Percentiles rank a stretch among this genome's conserved stretches.
Conservation (phyloP, 2,797 vertebrate genomes). For the Ceyx erithaca region DNA sequence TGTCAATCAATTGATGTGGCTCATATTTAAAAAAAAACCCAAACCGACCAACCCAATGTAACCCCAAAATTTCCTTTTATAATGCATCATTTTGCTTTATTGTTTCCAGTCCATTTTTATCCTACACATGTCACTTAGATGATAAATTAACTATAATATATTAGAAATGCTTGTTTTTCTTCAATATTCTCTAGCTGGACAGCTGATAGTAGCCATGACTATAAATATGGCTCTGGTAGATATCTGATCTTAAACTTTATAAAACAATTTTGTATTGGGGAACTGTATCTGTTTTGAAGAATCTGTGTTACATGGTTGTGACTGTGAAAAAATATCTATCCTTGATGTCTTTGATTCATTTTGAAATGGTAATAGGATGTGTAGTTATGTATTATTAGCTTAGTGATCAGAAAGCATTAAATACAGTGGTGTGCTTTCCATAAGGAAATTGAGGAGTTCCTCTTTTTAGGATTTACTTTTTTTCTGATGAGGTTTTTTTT, state of each 20-base stretch:
- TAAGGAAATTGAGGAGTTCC: background rate
- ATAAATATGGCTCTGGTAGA: slow-evolving; percentile 78
- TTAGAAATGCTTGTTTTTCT: slow-evolving; percentile 82
- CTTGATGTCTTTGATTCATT: slow-evolving; percentile 48
- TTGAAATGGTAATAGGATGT: slow-evolving; percentile 18
- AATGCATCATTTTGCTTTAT: slow-evolving; percentile 75
- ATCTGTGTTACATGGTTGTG: slow-evolving; percentile 47
- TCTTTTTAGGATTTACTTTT: background rate
- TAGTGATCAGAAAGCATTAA: background rate
- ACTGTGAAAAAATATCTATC: slow-evolving; percentile 55
- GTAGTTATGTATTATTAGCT: background rate
- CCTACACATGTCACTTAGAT: slow-evolving; percentile 81
- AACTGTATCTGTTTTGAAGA: slow-evolving; percentile 66
- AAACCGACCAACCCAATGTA: background rate
- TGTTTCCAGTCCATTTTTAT: slow-evolving; percentile 71
- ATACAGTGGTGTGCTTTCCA: background rate
- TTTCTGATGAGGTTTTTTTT: background rate
- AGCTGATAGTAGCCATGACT: slow-evolving; percentile 87
- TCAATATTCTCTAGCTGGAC: slow-evolving; percentile 82
- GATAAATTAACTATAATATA: slow-evolving; percentile 85
- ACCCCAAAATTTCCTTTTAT: slow-evolving; percentile 62
- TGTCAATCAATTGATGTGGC: background rate
- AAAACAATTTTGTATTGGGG: slow-evolving; percentile 75
- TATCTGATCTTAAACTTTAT: slow-evolving; percentile 86
- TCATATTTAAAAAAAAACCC: slow-evolving; percentile 44